A percentile compares a stretch with the other conserved stretches of the same genome.
Conservation (phyloP, 2,888 invertebrate species). For the Drosophila bunnanda region DNA sequence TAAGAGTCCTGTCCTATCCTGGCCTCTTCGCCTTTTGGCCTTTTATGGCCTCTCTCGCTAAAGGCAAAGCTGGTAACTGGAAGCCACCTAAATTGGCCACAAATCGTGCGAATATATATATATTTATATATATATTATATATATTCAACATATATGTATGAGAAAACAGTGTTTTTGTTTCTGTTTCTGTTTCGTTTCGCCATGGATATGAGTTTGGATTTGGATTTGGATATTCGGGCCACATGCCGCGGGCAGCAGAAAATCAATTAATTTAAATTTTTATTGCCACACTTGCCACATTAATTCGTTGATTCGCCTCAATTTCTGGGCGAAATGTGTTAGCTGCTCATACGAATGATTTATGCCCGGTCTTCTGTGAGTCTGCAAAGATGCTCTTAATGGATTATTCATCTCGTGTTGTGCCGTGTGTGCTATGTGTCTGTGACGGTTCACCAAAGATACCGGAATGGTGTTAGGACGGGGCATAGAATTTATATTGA, state of each 20-base stretch:
- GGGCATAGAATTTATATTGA: not conserved
- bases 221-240: constrained; percentile 12
- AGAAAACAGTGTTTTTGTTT: constrained; percentile 12
- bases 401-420: constrained; percentile 9
- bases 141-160: not conserved
- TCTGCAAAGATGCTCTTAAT: constrained; percentile 25
- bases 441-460: too few relatives aligned
- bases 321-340: constrained; percentile 48
- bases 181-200: constrained; percentile 7
- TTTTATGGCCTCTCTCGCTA: constrained; percentile 56
- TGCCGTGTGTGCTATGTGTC: not conserved
- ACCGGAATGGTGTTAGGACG: not conserved
- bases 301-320: constrained; percentile 53
- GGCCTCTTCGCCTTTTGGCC: constrained; percentile 5
- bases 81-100: constrained; percentile 54
- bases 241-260: constrained; percentile 37
- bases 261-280: constrained; percentile 72
- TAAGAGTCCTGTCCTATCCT: constrained; percentile 22
- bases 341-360: constrained; percentile 43
- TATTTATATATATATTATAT: constrained; percentile 9
- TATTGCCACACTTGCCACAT: constrained; percentile 62
- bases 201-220: constrained; percentile 2
- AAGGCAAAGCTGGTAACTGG: constrained; percentile 23
- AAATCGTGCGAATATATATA: constrained; percentile 62
- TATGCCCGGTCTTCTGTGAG: not conserved